Evolutionary conservation across 2,888 invertebrate species (phyloP).

Genomic region (Camponotus fellah): DNA sequence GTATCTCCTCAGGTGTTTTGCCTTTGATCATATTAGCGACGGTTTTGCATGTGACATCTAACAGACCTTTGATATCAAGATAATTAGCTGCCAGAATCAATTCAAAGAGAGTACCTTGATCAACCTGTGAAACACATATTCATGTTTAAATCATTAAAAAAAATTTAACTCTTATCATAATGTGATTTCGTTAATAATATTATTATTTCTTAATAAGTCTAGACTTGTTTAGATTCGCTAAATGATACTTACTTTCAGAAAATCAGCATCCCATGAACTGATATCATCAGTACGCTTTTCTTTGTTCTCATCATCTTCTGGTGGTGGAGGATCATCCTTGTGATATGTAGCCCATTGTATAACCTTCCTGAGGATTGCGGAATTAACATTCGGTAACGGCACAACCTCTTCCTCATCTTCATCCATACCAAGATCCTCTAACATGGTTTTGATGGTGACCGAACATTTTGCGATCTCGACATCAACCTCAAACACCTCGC

Average conservation of each 20-base stretch:
- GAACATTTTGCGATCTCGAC: conserved; percentile 99
- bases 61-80: conserved; percentile 96
- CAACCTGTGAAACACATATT: conserved; percentile 88
- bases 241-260: conserved; percentile 91
- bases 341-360: conserved; percentile 97
- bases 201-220: not conserved
- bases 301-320: conserved; percentile 98
- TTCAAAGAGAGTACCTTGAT: conserved; percentile 98
- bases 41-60: conserved; percentile 99
- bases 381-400: conserved; percentile 98
- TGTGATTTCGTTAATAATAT: not conserved
- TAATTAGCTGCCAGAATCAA: conserved; percentile 99
- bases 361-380: conserved; percentile 97
- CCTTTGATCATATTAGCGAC: conserved; percentile 99
- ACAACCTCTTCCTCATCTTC: conserved; percentile 98
- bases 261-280: conserved; percentile 99
- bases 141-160: not conserved
- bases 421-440: conserved; percentile 97
- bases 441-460: conserved; percentile 99
- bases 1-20: conserved; percentile 98
- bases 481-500: conserved; percentile 98
- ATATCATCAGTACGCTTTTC: conserved; percentile 99
- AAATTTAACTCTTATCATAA: not conserved
- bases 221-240: not conserved
- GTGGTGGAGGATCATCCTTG: conserved; percentile 97